Base-by-base conservation (phyloP, 2,113 vertebrate species). In the Falco punctatus region DNA sequence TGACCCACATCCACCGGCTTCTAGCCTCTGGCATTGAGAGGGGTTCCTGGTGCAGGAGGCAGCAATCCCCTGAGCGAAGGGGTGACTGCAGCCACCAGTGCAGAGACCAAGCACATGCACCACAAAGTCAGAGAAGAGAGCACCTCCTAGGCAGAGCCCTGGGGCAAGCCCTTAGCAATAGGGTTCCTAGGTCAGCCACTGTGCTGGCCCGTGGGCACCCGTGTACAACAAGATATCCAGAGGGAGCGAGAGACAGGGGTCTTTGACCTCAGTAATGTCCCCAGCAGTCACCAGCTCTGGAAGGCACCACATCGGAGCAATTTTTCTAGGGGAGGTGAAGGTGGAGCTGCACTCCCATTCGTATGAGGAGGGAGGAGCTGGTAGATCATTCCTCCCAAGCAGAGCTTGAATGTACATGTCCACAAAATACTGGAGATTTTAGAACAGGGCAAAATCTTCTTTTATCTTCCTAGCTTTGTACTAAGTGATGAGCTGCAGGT, bases 151-250 rank as follows among this genome's bases (percentile, higher is more conserved):
- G 27, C 13, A 74, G 62, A 77, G 42, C 9, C 33, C 67, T 48
- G 17, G 1, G 2, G 64, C 64, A n/a, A 49, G 32, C 13, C 21
- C 22, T 67, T 26, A 70, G 27, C 0, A 1, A 52, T 4, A 69
- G 40, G 35, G 30, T 30, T 23, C 30, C 24, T 38, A 38, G 15
- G n/a, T 30, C 44, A 64, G 27, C 30, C 44, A 33, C 8, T n/a
- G 15, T 16, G 35, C 10, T 15, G 16, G 32, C 40, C 38, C 2
- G 0, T 23, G 27, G 10, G 11, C 23, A 33, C 10, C 40, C 6
- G 2, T 2, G 9, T 59, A 23, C 33, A 33, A 15, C 10, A 49
- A 15, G 21, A 7, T 22, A 42, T 46, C 66, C 30, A 74, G 52
- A 59, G 22, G 28, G 9, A 57, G 17, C 19, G 46, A 75, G 35